Evolutionary conservation across 2,113 vertebrate genomes (phyloP), one percentile per base, ranked within the genome.

Genomic region (Apodemus speciosus): DNA sequence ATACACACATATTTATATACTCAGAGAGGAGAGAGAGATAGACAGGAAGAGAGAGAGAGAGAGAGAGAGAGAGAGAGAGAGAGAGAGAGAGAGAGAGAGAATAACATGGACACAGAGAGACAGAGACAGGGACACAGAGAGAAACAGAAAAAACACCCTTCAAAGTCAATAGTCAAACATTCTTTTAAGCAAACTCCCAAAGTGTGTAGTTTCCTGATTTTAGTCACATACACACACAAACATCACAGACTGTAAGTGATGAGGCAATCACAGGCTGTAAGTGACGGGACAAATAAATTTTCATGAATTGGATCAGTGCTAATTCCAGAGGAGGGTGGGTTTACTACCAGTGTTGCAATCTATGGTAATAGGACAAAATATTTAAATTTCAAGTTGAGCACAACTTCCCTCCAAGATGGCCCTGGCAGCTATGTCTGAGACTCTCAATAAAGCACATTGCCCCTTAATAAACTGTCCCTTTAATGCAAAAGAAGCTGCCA

Each of bases 361-460:
- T 71, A 87, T 32, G 68, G 58, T 94, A 96, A 96, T 92, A 88
- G 93, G 95, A 94, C 96, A 85, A 92, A 93, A 95, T 95, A 95
- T 94, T 95, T 88, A 94, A 95, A 96, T 96, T 94, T 96, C 89
- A 91, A 75, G 89, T 96, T 84, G 77, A 87, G 21, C 43, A 72
- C 80, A 94, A 71, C 75, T 94, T 96, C 69, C 32, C 91, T 91
- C 66, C 87, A 96, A 95, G 92, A 96, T 72, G 87, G 89, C 90
- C 35, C 86, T 89, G 89, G 80, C 89, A 97, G 76, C 89, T 96
- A 89, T 90, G 84, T 88, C 83, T 38, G 40, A 85, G 85, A 94
- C 94, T 93, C 51, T 91, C 60, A 68, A 75, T 84, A 85, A 89
- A 93, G 30, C 69, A 60, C 11, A 81, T 4, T 60, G 91, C 9